Evolutionary conservation across 1,140 invertebrate genomes (phyloP).

Genomic region (Bombus haemorrhoidalis): DNA sequence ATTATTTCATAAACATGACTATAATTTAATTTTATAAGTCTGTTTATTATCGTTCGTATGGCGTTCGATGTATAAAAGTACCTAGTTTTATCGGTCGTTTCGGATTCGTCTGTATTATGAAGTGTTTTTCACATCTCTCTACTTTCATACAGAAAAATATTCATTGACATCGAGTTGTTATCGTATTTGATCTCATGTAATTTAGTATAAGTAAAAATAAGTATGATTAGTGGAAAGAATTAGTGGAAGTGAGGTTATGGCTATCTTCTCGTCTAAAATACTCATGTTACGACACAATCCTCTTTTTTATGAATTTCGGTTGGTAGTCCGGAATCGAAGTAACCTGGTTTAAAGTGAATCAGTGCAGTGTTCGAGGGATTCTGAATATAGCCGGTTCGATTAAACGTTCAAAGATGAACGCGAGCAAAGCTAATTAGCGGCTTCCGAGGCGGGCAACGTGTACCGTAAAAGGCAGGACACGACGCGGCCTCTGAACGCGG

Average conservation of each 20-base stretch:
- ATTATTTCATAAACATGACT: constrained; percentile 5
- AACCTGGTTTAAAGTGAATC: constrained; percentile 14
- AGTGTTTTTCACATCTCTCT: not conserved
- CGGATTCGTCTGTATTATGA: not conserved
- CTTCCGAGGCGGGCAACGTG: constrained; percentile 43
- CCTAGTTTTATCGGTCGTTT: constrained; percentile 7
- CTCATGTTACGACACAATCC: not conserved
- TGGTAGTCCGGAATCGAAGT: not conserved
- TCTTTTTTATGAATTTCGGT: not conserved
- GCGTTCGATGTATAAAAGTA: not conserved
- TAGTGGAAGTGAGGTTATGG: not conserved
- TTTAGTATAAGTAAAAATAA: not conserved
- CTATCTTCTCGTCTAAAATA: not conserved
- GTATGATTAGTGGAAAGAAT: not conserved
- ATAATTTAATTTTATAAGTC: not conserved
- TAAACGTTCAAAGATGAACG: constrained; percentile 63
- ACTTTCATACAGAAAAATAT: not conserved
- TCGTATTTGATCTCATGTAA: not conserved
- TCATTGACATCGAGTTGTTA: not conserved
- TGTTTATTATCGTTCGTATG: not conserved
- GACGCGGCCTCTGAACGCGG: constrained; percentile 38
- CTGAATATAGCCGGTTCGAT: constrained; percentile 48
- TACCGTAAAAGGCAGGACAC: constrained; percentile 57
- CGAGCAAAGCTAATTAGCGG: constrained; percentile 62
- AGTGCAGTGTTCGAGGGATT: not conserved